A percentile compares a stretch with the other conserved stretches of the same genome.
These are phyloP conservation scores for Ditylenchus weischeri DNA, from an alignment of 2,888 invertebrate species.

Conservation along the genomic window DNA sequence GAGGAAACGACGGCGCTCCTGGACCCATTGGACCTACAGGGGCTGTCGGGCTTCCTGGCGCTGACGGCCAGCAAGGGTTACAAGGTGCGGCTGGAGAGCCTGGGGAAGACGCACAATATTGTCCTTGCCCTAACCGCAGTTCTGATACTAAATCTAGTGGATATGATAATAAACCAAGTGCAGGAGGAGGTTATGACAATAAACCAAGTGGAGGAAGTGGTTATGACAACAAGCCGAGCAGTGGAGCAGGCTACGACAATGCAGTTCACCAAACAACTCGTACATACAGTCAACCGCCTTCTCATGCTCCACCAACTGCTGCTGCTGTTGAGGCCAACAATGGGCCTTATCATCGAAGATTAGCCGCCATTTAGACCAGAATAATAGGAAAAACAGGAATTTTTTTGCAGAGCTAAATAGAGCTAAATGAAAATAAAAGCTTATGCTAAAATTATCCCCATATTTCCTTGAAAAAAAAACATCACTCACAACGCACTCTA, in stretches of 20 bases:
- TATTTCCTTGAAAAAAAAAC: no score
- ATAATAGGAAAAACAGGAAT: neutral
- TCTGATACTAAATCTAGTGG: neutral
- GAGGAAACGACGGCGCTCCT: slow-evolving; percentile 36
- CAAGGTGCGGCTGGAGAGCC: slow-evolving; percentile 27
- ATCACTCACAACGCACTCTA: no score
- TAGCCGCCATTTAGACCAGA: neutral
- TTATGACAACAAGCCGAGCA: neutral
- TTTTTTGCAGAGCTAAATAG: no score
- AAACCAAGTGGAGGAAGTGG: slow-evolving; percentile 6
- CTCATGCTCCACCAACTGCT: slow-evolving; percentile 9
- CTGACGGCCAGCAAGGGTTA: slow-evolving; percentile 31
- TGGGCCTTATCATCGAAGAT: slow-evolving; percentile 3
- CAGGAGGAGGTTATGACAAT: neutral
- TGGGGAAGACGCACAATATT: slow-evolving; percentile 36
- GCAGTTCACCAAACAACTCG: slow-evolving; percentile 11
- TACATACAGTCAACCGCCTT: slow-evolving; percentile 12
- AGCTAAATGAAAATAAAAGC: no score
- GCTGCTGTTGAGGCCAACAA: slow-evolving; percentile 8
- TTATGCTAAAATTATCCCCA: no score
- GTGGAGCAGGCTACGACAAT: neutral
- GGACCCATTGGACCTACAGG: slow-evolving; percentile 26
- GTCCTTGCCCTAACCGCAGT: slow-evolving; percentile 28
- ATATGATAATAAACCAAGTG: neutral
- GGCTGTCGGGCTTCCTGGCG: slow-evolving; percentile 26